Evolutionary conservation across 2,888 invertebrate genomes (phyloP), one percentile per base, ranked within the genome.

Genomic region (Cosmia pyralina): DNA sequence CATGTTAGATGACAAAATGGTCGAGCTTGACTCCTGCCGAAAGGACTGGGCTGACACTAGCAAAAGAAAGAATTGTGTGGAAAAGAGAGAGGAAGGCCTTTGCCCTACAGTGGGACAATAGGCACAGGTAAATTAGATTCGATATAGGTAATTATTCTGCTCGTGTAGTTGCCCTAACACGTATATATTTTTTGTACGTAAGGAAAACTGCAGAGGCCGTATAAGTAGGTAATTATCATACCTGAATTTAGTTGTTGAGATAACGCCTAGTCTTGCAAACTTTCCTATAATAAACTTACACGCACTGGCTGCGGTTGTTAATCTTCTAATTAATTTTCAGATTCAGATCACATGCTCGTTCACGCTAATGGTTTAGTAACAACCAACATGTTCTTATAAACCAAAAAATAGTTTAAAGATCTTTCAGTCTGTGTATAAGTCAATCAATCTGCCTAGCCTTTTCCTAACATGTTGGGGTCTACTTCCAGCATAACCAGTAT

Each of bases 171-270:
- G 17, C 41, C 74, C 53, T 82, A 63, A 73, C 44, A 70, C 7
- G 22, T 11, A 4, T 46, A 15, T 8, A 50, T 41, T 71, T 77
- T 70, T 70, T 58, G 19, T 70, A 19, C 28, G 28, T 57, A 50
- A 65, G 80, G 38, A 75, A 82, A 82, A 76, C 84, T 70, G 50
- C 84, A 82, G n/a, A 34, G 17, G 15, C 22, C 17, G n/a, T 69
- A 22, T 28, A 19, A 15, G 2, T 34, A 34, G 11, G 19, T 22
- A 59, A 5, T 41, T 59, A 64, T 55, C 17, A 50, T 48, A 77
- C 60, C n/a, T 57, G 60, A 34, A 64, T 10, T 44, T 48, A 59
- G 17, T 22, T 41, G 5, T 52, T 48, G n/a, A 69, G 65, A 65
- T 71, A 79, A 60, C 17, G 53, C n/a, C 64, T 34, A 41, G 22